phyloP scores from a whole-genome alignment of 2,113 vertebrate species.

The Colius striatus region DNA sequence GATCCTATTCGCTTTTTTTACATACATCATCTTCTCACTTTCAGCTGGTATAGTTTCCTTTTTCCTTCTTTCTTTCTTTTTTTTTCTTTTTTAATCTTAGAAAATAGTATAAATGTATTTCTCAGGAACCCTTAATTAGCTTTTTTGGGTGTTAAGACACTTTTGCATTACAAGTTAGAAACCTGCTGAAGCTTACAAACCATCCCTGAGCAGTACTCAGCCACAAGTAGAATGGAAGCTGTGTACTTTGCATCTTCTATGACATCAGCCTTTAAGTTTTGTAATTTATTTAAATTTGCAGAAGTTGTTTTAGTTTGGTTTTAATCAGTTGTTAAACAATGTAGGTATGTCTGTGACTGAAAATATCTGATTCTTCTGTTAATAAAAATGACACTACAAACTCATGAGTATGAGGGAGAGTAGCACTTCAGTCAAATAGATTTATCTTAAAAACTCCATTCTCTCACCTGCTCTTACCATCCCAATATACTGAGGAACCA shows the following conservation, averaged over 20 bases:
- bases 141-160: not conserved
- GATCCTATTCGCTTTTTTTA: not conserved
- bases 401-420: not conserved
- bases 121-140: not conserved
- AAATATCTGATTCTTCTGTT: not conserved
- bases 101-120: not conserved
- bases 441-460: not conserved
- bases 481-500: accelerated
- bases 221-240: not conserved
- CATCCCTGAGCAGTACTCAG: not conserved
- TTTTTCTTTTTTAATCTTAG: not conserved
- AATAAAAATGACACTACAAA: not conserved
- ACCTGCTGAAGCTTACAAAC: not conserved
- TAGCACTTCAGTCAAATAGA: not conserved
- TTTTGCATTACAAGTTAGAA: not conserved
- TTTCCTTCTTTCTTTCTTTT: too few relatives aligned
- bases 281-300: not conserved
- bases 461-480: not conserved
- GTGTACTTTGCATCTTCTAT: not conserved
- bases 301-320: not conserved
- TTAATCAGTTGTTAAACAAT: not conserved
- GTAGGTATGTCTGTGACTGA: not conserved
- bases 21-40: not conserved
- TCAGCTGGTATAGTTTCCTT: not conserved
- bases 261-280: not conserved